Evolutionary conservation across 2,797 vertebrate species (phyloP).

Genomic region (Neostethus bicornis): DNA sequence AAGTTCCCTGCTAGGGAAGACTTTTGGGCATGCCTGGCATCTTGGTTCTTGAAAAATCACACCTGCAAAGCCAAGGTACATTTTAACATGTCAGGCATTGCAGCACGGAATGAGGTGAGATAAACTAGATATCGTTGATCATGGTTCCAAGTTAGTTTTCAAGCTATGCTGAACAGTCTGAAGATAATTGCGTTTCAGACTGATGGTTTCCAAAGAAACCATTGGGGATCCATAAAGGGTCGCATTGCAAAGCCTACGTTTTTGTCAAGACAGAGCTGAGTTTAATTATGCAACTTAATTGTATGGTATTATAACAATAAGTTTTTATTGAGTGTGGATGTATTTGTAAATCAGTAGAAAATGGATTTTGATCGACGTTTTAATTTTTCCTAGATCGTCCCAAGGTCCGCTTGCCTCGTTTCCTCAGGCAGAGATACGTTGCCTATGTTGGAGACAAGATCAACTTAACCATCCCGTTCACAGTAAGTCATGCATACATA

Average conservation of each 20-base stretch:
- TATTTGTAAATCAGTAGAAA: background rate
- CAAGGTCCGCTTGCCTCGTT: constrained; percentile 91
- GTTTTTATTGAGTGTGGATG: no score
- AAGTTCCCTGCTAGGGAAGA: background rate
- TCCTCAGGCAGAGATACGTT: constrained; percentile 87
- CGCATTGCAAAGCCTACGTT: background rate
- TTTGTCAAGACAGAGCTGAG: background rate
- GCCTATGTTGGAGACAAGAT: constrained; percentile 83
- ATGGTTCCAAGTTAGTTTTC: background rate
- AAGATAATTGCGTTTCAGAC: background rate
- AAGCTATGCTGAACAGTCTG: background rate
- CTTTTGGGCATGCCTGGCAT: background rate
- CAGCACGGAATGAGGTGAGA: background rate
- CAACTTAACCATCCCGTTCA: constrained; percentile 94
- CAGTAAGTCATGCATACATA: constrained; percentile 77
- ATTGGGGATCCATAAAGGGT: background rate
- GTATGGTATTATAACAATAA: no score
- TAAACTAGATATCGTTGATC: background rate
- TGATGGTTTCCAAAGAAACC: background rate
- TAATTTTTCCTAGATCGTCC: constrained; percentile 83
- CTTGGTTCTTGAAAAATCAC: background rate
- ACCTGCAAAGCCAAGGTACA: background rate
- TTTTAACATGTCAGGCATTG: background rate
- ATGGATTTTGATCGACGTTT: background rate
- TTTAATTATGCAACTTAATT: background rate